Evolutionary conservation across 2,113 vertebrate genomes (phyloP).

Genomic region (Rhagologus leucostigma): DNA sequence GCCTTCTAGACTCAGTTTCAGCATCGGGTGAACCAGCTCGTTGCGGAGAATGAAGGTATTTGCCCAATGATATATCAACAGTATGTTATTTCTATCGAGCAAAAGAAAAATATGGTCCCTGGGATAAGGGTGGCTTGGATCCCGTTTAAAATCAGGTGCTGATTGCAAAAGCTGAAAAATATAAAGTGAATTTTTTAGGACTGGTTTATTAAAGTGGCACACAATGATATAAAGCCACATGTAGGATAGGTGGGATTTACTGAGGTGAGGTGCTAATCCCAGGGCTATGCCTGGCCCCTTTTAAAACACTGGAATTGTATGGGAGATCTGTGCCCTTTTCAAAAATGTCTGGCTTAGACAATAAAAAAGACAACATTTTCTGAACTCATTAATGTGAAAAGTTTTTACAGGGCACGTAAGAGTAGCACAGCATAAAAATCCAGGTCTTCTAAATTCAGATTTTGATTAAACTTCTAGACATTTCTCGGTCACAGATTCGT

Average conservation of each 20-base stretch:
- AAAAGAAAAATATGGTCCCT: neutral
- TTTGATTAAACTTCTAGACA: neutral
- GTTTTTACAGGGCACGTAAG: neutral
- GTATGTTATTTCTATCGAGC: neutral
- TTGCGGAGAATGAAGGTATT: neutral
- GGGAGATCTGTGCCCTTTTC: neutral
- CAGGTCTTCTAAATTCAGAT: neutral
- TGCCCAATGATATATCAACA: neutral
- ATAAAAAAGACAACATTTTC: neutral
- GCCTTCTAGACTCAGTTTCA: neutral
- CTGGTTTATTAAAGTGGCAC: neutral
- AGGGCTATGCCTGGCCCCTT: neutral
- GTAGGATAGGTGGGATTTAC: neutral
- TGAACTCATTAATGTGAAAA: neutral
- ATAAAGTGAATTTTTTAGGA: neutral
- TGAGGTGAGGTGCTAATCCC: neutral
- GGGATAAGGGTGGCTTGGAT: neutral
- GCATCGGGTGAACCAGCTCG: neutral
- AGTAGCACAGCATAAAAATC: neutral
- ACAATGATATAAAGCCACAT: neutral
- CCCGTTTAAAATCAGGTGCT: neutral
- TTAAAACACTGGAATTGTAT: neutral
- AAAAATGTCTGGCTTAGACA: neutral
- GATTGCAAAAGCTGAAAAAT: neutral
- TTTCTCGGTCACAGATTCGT: neutral